A percentile compares a stretch with the other conserved stretches of the same genome.
phyloP scores from a whole-genome alignment of 2,113 vertebrate species.

The Sander vitreus region DNA sequence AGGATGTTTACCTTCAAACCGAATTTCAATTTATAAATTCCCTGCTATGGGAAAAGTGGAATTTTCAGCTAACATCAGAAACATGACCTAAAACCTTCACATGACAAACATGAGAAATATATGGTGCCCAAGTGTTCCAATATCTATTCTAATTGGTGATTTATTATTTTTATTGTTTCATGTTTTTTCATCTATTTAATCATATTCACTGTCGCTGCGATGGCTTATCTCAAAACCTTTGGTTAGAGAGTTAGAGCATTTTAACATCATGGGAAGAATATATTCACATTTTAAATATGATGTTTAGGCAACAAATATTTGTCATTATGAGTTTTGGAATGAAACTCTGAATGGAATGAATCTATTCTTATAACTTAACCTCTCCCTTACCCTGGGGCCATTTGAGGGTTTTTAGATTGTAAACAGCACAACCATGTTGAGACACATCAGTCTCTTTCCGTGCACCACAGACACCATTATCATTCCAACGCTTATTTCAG shows the following conservation, averaged over 20 bases:
- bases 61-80: neutral
- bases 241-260: neutral
- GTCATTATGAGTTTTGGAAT: constrained; percentile 2
- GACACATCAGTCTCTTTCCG: constrained; percentile 50
- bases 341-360: no score
- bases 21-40: neutral
- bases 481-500: constrained; percentile 67
- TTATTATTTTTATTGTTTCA: no score
- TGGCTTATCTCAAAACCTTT: neutral
- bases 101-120: neutral
- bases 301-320: constrained; percentile 17
- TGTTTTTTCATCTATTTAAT: neutral
- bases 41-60: neutral
- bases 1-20: constrained; percentile 8
- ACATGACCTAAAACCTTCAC: neutral
- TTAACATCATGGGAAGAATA: neutral
- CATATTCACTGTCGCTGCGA: neutral
- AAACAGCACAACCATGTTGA: constrained; percentile 65
- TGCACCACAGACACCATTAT: constrained; percentile 68
- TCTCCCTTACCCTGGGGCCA: constrained; percentile 17
- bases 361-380: constrained; percentile 50
- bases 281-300: neutral
- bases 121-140: neutral
- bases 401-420: constrained; percentile 48
- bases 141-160: neutral